A percentile compares a stretch with the other conserved stretches of the same genome.
Conservation (phyloP, 2,888 invertebrate genomes). For the Sarcophaga variegata region DNA sequence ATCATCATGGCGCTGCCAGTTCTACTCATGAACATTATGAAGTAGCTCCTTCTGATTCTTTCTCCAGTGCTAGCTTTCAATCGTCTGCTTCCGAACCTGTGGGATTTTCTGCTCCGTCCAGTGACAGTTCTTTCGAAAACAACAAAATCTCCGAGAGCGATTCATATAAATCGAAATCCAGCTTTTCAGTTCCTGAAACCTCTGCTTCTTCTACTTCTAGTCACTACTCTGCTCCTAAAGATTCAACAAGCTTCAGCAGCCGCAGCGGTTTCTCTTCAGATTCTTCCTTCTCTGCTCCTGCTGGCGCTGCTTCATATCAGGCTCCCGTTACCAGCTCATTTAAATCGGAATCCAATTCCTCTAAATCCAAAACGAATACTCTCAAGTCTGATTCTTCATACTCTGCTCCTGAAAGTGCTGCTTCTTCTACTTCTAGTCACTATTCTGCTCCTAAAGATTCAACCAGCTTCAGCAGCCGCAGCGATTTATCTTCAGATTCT, state of each 20-base stretch:
- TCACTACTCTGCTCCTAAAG: constrained; percentile 5
- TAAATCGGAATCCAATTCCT: not conserved
- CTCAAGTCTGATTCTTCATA: constrained; percentile 4
- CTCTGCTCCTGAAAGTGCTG: constrained; percentile 31
- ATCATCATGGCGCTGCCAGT: constrained; percentile 42
- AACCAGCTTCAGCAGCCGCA: not conserved
- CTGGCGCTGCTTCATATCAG: constrained; percentile 38
- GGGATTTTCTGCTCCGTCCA: constrained; percentile 4
- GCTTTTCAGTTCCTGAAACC: constrained; percentile 44
- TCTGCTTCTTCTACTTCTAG: constrained; percentile 18
- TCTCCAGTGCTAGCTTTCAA: constrained; percentile 2
- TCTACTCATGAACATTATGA: constrained; percentile 57
- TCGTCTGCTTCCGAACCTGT: constrained; percentile 14
- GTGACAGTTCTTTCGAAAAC: constrained; percentile 8
- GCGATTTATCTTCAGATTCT: not conserved
- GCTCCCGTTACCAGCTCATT: constrained; percentile 46
- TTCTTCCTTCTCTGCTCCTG: not conserved
- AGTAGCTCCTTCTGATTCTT: constrained; percentile 23
- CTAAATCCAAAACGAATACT: not conserved
- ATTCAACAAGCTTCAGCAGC: not conserved
- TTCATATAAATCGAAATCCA: constrained; percentile 1
- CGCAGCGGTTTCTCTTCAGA: not conserved
- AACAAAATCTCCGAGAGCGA: not conserved
- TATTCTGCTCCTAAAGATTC: not conserved
- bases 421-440: constrained; percentile 20